phyloP scores from a whole-genome alignment of 2,888 invertebrate genomes.

The Neoitamus cyanurus region DNA sequence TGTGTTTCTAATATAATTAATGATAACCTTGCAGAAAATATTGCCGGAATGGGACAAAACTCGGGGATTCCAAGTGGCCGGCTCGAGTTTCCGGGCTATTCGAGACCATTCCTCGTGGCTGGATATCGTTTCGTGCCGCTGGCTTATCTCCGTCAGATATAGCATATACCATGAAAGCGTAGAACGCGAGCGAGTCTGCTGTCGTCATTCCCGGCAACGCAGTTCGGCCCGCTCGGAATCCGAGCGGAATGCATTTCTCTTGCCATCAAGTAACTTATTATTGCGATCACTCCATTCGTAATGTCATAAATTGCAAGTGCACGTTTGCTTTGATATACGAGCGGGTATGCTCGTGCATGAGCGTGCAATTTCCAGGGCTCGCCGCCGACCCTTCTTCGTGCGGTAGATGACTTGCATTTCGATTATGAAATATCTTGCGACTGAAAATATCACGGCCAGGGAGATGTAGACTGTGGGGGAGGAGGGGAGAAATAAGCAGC shows the following conservation, averaged over 20 bases:
- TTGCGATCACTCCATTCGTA: conserved; percentile 41
- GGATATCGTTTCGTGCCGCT: neutral
- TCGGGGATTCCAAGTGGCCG: neutral
- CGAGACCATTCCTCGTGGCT: neutral
- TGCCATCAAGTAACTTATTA: conserved; percentile 40
- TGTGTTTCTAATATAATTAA: conserved; percentile 44
- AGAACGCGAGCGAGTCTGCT: neutral
- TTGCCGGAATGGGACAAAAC: conserved; percentile 22
- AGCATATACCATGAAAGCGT: neutral
- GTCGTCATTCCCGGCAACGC: neutral
- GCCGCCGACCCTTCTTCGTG: neutral
- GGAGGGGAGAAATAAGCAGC: neutral
- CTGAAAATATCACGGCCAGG: neutral
- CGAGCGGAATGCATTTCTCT: conserved; percentile 40
- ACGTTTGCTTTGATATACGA: conserved; percentile 35
- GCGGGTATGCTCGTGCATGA: neutral
- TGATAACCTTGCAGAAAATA: conserved; percentile 45
- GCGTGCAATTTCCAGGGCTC: neutral
- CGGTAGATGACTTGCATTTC: conserved; percentile 14
- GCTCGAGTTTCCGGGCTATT: conserved; percentile 24
- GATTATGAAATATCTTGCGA: conserved; percentile 11
- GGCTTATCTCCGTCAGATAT: conserved; percentile 13
- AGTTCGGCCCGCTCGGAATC: neutral
- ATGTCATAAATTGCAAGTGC: conserved; percentile 40
- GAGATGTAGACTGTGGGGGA: neutral